A percentile compares a stretch with the other conserved stretches of the same genome.
Evolutionary conservation across 35 echinoderm and acorn worm genomes (phyloP).

Genomic region (Apostichopus californicus): DNA sequence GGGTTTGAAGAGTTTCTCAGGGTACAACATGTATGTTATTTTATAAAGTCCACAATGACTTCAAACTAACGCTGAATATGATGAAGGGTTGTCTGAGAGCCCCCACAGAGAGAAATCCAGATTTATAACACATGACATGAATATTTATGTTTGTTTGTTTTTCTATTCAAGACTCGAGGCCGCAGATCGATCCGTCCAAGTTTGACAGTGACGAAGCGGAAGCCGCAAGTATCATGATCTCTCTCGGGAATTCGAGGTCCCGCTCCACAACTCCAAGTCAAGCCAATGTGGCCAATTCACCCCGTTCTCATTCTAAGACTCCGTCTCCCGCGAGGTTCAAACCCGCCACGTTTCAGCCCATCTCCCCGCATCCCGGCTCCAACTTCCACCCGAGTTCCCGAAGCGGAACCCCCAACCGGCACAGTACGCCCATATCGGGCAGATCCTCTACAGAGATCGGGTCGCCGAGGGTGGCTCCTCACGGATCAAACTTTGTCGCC

Average conservation of each 20-base stretch:
- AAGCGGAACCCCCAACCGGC: conserved; percentile 69
- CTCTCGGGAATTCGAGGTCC: conserved; percentile 75
- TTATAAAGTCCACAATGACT: no score
- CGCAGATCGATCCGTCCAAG: conserved; percentile 91
- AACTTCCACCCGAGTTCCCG: conserved; percentile 30
- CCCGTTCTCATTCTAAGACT: conserved; percentile 81
- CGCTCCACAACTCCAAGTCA: conserved; percentile 71
- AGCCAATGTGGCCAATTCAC: conserved; percentile 70
- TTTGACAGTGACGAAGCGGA: conserved; percentile 98
- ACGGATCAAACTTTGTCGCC: conserved; percentile 77
- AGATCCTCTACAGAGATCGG: conserved; percentile 79
- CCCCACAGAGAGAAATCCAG: no score
- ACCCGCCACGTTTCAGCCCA: conserved; percentile 76
- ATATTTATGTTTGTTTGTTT: conserved; percentile 6
- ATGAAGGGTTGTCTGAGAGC: no score
- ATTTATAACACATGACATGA: no score
- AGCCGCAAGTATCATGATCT: conserved; percentile 88
- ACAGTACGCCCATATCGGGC: conserved; percentile 85
- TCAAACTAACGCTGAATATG: no score
- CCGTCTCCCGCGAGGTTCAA: conserved; percentile 75
- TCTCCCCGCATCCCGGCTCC: conserved; percentile 70
- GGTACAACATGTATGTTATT: no score
- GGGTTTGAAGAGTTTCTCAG: no score
- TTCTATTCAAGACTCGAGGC: conserved; percentile 76
- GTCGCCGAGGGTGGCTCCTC: conserved; percentile 57